Conservation (phyloP, 1,140 invertebrate species). For the Aporrectodea caliginosa region DNA sequence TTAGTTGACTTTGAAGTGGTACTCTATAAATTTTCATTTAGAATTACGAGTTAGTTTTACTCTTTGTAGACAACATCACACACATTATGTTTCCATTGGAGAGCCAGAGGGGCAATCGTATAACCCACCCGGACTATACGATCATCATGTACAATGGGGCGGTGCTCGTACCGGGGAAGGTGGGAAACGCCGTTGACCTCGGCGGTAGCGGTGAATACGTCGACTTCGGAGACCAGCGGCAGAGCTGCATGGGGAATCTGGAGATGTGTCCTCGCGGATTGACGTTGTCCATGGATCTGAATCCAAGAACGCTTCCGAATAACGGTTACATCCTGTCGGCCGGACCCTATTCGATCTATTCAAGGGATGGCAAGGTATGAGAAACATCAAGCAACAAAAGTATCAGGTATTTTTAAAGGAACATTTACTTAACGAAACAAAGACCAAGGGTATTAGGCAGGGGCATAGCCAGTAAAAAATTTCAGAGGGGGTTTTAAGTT, state of each 20-base stretch:
- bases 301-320: constrained; percentile 26
- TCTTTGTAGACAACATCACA: constrained; percentile 18
- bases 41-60: no score
- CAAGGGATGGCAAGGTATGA: constrained; percentile 41
- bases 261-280: constrained; percentile 47
- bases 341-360: constrained; percentile 48
- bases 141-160: constrained; percentile 29
- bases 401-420: no score
- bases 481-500: no score
- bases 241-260: constrained; percentile 50
- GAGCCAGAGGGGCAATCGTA: constrained; percentile 1
- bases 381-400: no score
- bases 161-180: constrained; percentile 8
- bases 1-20: no score
- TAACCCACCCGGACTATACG: constrained; percentile 21
- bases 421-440: no score
- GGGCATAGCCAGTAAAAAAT: no score
- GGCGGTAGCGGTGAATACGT: constrained; percentile 48
- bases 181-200: constrained; percentile 24
- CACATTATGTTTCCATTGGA: constrained; percentile 29
- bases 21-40: no score
- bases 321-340: constrained; percentile 44
- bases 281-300: constrained; percentile 47
- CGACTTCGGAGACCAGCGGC: constrained; percentile 42
- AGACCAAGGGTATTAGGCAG: no score